These are phyloP conservation scores for Aporophyla nigra DNA, from an alignment of 2,888 invertebrate species.

Conservation along the genomic window DNA sequence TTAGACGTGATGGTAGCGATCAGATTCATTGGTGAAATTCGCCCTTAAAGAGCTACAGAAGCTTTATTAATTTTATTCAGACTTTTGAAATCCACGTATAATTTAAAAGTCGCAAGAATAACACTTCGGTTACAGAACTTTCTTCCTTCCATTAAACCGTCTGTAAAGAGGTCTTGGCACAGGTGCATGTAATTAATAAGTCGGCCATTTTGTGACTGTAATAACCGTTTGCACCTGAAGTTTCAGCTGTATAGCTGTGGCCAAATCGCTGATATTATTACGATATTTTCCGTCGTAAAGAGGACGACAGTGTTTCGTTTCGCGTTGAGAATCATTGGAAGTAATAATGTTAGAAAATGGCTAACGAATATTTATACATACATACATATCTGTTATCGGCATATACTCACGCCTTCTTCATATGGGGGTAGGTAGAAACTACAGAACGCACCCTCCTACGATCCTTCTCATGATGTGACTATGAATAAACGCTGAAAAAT, in stretches of 20 bases:
- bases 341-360: neutral
- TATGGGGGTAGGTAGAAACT: no score
- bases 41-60: no score
- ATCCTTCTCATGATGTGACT: no score
- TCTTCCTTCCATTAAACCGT: slow-evolving; percentile 31
- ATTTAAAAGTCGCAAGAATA: neutral
- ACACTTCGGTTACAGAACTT: slow-evolving; percentile 17
- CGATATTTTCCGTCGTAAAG: slow-evolving; percentile 43
- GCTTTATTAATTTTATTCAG: no score
- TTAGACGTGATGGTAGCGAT: no score
- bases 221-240: slow-evolving; percentile 66
- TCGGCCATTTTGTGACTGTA: slow-evolving; percentile 52
- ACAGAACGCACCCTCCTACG: no score
- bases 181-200: slow-evolving; percentile 68
- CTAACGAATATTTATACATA: no score
- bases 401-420: no score
- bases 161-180: slow-evolving; percentile 69
- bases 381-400: no score
- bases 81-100: neutral
- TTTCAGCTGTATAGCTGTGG: slow-evolving; percentile 50
- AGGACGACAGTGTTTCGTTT: neutral
- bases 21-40: no score
- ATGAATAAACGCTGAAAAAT: no score
- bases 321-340: slow-evolving; percentile 1
- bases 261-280: slow-evolving; percentile 39